phyloP scores from a whole-genome alignment of 2,888 invertebrate genomes.

The Pollenia angustigena region DNA sequence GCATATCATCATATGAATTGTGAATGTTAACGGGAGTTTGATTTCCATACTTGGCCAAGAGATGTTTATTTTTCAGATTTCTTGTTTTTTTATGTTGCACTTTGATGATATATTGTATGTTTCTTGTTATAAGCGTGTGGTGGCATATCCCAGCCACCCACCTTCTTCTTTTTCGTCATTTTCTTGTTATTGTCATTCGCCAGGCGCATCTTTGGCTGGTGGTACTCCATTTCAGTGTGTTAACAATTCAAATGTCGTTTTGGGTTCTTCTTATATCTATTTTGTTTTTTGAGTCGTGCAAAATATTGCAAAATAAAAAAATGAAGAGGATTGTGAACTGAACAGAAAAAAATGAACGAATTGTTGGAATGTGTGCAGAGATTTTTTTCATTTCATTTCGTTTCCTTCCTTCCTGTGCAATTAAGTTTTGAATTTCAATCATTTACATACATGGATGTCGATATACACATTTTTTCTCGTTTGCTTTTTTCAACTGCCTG shows the following conservation, averaged over 20 bases:
- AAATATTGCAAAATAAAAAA: slow-evolving; percentile 43
- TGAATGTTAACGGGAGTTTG: slow-evolving; percentile 30
- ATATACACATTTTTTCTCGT: slow-evolving; percentile 34
- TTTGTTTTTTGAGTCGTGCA: slow-evolving; percentile 50
- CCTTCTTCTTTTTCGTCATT: background rate
- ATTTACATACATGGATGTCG: slow-evolving; percentile 65
- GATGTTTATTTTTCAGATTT: slow-evolving; percentile 32
- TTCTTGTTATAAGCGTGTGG: slow-evolving; percentile 57
- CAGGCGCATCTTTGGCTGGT: slow-evolving; percentile 46
- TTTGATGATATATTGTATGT: slow-evolving; percentile 67
- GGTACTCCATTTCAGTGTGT: slow-evolving; percentile 48
- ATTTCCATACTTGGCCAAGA: slow-evolving; percentile 28
- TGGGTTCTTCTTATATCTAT: background rate
- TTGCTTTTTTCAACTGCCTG: slow-evolving; percentile 4
- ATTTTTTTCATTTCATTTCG: slow-evolving; percentile 66
- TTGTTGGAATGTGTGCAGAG: slow-evolving; percentile 46
- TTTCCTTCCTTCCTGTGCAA: slow-evolving; percentile 74
- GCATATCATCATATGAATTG: slow-evolving; percentile 59
- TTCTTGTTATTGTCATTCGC: slow-evolving; percentile 33
- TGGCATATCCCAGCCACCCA: slow-evolving; percentile 5
- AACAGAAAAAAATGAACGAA: slow-evolving; percentile 10
- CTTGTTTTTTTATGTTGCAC: slow-evolving; percentile 60
- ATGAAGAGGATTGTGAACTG: slow-evolving; percentile 17
- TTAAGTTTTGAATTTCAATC: slow-evolving; percentile 74
- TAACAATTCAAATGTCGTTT: slow-evolving; percentile 70